Evolutionary conservation across 2,797 vertebrate genomes (phyloP).

Genomic region (Leucoraja ocellata): DNA sequence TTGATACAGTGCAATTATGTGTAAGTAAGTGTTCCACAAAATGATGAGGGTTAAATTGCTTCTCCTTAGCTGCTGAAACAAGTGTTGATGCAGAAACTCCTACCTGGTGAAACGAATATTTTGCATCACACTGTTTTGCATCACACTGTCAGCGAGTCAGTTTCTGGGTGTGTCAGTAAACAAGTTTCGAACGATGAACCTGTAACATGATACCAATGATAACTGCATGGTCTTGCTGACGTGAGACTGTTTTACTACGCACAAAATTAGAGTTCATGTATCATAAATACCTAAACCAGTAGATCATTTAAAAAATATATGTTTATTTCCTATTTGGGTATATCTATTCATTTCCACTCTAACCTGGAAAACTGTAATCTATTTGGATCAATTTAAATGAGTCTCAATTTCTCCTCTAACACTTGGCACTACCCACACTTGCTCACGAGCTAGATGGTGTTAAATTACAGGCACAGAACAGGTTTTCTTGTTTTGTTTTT

Average conservation of each 20-base stretch:
- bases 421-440: not conserved
- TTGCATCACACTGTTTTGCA: constrained; percentile 22
- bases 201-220: constrained; percentile 14
- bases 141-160: constrained; percentile 43
- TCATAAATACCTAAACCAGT: not conserved
- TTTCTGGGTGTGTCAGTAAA: constrained; percentile 53
- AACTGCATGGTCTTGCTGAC: not conserved
- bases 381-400: constrained; percentile 8
- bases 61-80: not conserved
- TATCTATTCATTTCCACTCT: not conserved
- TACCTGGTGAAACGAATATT: not conserved
- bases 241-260: not conserved
- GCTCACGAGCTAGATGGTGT: not conserved
- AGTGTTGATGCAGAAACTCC: not conserved
- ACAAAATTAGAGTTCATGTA: not conserved
- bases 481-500: not conserved
- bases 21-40: not conserved
- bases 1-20: not conserved
- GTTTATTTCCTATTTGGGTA: not conserved
- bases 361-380: not conserved
- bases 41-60: not conserved
- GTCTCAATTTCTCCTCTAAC: not conserved
- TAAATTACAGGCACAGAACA: constrained; percentile 13
- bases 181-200: not conserved
- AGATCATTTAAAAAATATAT: too few species aligned